A percentile compares a stretch with the other conserved stretches of the same genome.
These are phyloP conservation scores for Netelia fuscicornis DNA, from an alignment of 2,888 invertebrate species.

Conservation along the genomic window DNA sequence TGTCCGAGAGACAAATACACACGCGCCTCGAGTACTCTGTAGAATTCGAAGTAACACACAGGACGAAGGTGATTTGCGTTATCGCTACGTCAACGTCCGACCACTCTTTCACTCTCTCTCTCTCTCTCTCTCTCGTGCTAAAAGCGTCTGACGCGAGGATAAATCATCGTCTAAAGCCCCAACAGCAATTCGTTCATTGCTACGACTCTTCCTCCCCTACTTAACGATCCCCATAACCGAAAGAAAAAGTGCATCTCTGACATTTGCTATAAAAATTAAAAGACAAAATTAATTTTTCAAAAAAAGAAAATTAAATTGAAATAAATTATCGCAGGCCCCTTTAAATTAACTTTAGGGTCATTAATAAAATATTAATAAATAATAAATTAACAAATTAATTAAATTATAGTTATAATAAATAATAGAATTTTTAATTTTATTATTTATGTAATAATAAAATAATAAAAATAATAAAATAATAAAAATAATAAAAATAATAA, in stretches of 20 bases:
- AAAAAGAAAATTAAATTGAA: no score
- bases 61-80: conserved; percentile 63
- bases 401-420: no score
- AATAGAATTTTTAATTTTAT: no score
- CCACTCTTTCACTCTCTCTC: not conserved
- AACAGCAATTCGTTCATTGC: conserved; percentile 15
- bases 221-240: not conserved
- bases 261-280: not conserved
- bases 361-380: no score
- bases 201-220: conserved; percentile 7
- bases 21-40: conserved; percentile 10
- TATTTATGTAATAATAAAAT: no score
- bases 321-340: no score
- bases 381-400: no score
- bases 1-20: conserved; percentile 3
- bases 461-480: no score
- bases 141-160: conserved; percentile 54
- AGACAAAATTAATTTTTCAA: not conserved
- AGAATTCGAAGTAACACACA: conserved; percentile 45
- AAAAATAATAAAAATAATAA: no score
- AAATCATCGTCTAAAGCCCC: conserved; percentile 48
- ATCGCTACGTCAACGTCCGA: conserved; percentile 65
- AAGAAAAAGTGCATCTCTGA: not conserved
- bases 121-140: conserved; percentile 14
- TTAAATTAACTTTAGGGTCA: no score